A percentile compares a stretch with the other conserved stretches of the same genome.
These are phyloP conservation scores for Drosophila saltans DNA, from an alignment of 1,140 invertebrate species.

Conservation along the genomic window DNA sequence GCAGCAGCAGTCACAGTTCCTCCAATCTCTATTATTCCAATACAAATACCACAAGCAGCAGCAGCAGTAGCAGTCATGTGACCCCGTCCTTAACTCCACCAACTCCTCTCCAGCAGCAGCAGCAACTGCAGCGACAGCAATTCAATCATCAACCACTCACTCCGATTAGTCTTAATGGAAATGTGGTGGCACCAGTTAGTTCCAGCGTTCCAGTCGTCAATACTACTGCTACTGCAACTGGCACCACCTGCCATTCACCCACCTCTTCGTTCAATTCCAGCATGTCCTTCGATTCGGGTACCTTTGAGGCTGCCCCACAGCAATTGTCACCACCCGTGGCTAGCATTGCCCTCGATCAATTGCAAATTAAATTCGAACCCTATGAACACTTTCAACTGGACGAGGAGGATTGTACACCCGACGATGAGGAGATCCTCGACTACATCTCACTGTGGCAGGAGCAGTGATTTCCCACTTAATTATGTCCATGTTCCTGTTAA, in stretches of 20 bases:
- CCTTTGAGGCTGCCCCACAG: slow-evolving; percentile 77
- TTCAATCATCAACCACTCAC: slow-evolving; percentile 65
- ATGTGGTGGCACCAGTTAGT: slow-evolving; percentile 21
- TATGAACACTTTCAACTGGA: slow-evolving; percentile 89
- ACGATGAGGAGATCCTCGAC: slow-evolving; percentile 95
- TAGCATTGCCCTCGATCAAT: slow-evolving; percentile 50
- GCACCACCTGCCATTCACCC: slow-evolving; percentile 85
- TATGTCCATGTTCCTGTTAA: not conserved
- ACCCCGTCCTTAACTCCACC: slow-evolving; percentile 35
- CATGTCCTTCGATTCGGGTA: slow-evolving; percentile 85
- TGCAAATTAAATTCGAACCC: slow-evolving; percentile 85
- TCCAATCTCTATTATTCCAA: slow-evolving; percentile 26
- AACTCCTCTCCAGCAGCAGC: slow-evolving; percentile 71
- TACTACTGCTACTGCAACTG: slow-evolving; percentile 1
- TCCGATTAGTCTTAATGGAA: slow-evolving; percentile 61
- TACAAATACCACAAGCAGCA: slow-evolving; percentile 15
- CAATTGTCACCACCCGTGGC: slow-evolving; percentile 49
- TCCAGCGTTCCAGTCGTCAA: not conserved
- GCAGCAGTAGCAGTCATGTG: slow-evolving; percentile 58
- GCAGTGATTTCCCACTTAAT: slow-evolving; percentile 82
- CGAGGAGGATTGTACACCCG: slow-evolving; percentile 88
- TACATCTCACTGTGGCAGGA: slow-evolving; percentile 94
- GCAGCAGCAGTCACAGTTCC: slow-evolving; percentile 29
- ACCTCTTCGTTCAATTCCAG: slow-evolving; percentile 93
- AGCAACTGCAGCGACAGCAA: slow-evolving; percentile 71